Evolutionary conservation across 1,140 invertebrate species (phyloP).

Genomic region (Melipona quadrifasciata): DNA sequence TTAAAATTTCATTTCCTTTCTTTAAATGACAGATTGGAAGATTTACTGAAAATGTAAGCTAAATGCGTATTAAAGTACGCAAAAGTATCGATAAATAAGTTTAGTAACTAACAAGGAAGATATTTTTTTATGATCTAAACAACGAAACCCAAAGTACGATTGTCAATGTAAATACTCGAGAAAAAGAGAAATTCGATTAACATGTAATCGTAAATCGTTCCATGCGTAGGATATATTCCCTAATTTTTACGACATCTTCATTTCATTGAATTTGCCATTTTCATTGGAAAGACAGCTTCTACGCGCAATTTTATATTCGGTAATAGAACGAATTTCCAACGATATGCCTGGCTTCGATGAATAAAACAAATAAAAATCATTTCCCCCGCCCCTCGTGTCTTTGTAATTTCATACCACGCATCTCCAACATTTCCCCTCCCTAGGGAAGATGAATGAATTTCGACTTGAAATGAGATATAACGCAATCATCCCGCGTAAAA

Average conservation of each 20-base stretch:
- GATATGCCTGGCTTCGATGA: constrained; percentile 12
- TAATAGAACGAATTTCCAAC: constrained; percentile 20
- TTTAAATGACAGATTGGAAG: background rate
- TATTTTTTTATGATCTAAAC: background rate
- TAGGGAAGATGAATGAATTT: constrained; percentile 21
- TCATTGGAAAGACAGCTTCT: background rate
- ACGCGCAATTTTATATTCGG: background rate
- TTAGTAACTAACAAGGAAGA: background rate
- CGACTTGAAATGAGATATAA: constrained; percentile 25
- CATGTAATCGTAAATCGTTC: too few relatives aligned
- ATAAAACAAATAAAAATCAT: constrained; percentile 37
- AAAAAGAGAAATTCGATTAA: background rate
- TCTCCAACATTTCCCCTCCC: constrained; percentile 21
- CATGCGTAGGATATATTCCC: background rate
- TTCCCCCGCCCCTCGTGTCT: background rate
- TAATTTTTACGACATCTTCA: background rate
- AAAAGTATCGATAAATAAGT: too few relatives aligned
- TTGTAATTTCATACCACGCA: constrained; percentile 23
- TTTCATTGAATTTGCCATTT: background rate
- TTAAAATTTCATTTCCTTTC: background rate
- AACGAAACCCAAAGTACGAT: background rate
- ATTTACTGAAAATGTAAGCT: background rate
- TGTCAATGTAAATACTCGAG: too few relatives aligned
- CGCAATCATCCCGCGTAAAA: background rate
- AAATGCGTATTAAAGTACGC: too few relatives aligned